Evolutionary conservation across 2,888 invertebrate genomes (phyloP).

Genomic region (Polyommatus iphigenia): DNA sequence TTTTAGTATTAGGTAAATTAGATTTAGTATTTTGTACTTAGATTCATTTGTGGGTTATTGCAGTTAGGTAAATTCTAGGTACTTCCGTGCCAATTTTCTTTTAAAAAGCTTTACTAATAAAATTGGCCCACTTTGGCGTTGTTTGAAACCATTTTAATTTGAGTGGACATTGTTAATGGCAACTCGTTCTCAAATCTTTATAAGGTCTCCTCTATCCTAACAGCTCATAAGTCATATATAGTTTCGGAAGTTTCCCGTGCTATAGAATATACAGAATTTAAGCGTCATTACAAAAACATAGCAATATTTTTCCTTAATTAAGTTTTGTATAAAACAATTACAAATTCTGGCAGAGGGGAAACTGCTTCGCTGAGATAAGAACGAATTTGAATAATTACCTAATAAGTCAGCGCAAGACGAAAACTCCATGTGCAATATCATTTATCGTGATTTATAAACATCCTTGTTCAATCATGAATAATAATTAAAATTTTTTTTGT

Average conservation of each 20-base stretch:
- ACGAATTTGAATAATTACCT: constrained; percentile 74
- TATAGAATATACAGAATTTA: neutral
- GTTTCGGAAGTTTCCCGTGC: neutral
- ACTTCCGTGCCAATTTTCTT: too few species aligned
- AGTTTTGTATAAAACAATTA: constrained; percentile 27
- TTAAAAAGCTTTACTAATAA: too few species aligned
- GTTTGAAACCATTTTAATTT: too few species aligned
- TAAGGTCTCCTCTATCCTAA: too few species aligned
- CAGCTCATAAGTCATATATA: too few species aligned
- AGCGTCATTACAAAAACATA: neutral
- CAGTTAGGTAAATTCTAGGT: too few species aligned
- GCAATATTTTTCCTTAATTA: constrained; percentile 27
- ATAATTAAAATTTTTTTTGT: neutral
- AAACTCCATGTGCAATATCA: constrained; percentile 12
- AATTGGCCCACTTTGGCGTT: too few species aligned
- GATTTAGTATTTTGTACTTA: too few species aligned
- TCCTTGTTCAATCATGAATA: constrained; percentile 1
- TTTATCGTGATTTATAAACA: constrained; percentile 7
- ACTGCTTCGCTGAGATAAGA: constrained; percentile 70
- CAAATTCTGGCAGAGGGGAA: constrained; percentile 47
- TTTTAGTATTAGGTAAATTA: neutral
- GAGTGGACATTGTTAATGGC: too few species aligned
- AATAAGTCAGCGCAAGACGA: constrained; percentile 62
- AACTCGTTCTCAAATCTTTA: too few species aligned
- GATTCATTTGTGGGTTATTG: too few species aligned